Evolutionary conservation across 2,888 invertebrate species (phyloP).

Genomic region (Hofmannophila pseudospretella): DNA sequence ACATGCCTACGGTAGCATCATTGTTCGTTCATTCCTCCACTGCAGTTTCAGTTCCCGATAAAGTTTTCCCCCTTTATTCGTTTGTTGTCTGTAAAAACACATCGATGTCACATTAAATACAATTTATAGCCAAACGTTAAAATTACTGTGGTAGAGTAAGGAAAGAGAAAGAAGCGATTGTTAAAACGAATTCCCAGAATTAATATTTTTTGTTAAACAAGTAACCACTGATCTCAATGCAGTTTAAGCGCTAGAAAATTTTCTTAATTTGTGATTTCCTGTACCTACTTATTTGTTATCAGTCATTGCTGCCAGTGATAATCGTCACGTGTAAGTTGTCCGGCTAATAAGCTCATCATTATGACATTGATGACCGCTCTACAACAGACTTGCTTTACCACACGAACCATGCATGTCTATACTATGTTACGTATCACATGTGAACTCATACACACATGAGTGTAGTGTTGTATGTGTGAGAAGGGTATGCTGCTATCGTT

Average conservation of each 20-base stretch:
- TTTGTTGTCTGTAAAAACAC: slow-evolving; percentile 19
- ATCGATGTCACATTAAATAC: slow-evolving; percentile 23
- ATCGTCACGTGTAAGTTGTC: not conserved
- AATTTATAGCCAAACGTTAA: slow-evolving; percentile 23
- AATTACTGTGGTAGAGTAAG: not conserved
- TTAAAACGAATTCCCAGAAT: not conserved
- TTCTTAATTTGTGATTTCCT: too few relatives aligned
- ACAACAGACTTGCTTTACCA: slow-evolving; percentile 15
- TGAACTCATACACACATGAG: slow-evolving; percentile 1
- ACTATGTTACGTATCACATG: slow-evolving; percentile 24
- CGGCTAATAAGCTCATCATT: slow-evolving; percentile 6
- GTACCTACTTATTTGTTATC: too few relatives aligned
- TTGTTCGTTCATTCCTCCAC: slow-evolving; percentile 1
- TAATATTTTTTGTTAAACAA: too few relatives aligned
- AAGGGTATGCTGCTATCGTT: slow-evolving; percentile 44
- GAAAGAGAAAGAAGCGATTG: not conserved
- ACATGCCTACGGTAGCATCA: slow-evolving; percentile 2
- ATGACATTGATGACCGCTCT: slow-evolving; percentile 11
- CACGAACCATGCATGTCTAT: slow-evolving; percentile 21
- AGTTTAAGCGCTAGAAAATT: too few relatives aligned
- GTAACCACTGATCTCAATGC: too few relatives aligned
- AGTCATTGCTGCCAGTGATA: not conserved
- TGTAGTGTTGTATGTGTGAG: slow-evolving; percentile 36
- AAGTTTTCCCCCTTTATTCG: slow-evolving; percentile 13
- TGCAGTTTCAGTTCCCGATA: slow-evolving; percentile 2